These are phyloP conservation scores for Porites divaricata DNA, from an alignment of 92 coral and sea anemone species.

Conservation along the genomic window DNA sequence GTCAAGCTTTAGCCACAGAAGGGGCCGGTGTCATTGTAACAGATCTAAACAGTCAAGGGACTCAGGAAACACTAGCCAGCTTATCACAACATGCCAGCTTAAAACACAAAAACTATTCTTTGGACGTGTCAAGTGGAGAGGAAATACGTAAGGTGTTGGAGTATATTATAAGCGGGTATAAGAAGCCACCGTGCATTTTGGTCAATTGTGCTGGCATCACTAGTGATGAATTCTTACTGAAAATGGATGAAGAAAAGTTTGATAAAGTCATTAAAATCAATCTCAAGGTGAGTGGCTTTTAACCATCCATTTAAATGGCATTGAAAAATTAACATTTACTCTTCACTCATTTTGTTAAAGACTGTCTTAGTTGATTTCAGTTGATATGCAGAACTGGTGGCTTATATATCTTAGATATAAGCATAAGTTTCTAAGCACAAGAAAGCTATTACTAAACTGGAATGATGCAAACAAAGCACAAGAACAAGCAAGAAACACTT, in stretches of 20 bases:
- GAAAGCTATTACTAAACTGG: too few relatives aligned
- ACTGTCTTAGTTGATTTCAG: too few relatives aligned
- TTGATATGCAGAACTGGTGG: too few relatives aligned
- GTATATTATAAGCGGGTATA: constrained; percentile 60
- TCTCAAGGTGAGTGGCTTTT: constrained; percentile 71
- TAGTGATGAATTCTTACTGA: constrained; percentile 82
- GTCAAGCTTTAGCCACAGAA: constrained; percentile 82
- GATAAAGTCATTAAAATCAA: constrained; percentile 90
- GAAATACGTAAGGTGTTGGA: constrained; percentile 64
- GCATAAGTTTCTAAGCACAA: too few relatives aligned
- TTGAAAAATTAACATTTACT: background rate
- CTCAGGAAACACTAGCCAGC: constrained; percentile 66
- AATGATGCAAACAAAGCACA: too few relatives aligned
- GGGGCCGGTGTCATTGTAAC: constrained; percentile 87
- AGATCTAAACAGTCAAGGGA: constrained; percentile 68
- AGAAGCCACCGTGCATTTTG: constrained; percentile 87
- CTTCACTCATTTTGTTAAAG: background rate
- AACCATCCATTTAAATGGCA: background rate
- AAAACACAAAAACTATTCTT: constrained; percentile 59
- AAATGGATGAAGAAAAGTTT: constrained; percentile 92
- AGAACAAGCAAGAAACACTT: too few relatives aligned
- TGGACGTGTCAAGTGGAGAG: constrained; percentile 79
- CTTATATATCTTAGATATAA: too few relatives aligned
- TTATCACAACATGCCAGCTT: constrained; percentile 51
- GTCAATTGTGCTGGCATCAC: constrained; percentile 95